Evolutionary conservation across 2,888 invertebrate species (phyloP), one percentile per base, ranked within the genome.

Genomic region (Drosophila hawaiiensis): DNA sequence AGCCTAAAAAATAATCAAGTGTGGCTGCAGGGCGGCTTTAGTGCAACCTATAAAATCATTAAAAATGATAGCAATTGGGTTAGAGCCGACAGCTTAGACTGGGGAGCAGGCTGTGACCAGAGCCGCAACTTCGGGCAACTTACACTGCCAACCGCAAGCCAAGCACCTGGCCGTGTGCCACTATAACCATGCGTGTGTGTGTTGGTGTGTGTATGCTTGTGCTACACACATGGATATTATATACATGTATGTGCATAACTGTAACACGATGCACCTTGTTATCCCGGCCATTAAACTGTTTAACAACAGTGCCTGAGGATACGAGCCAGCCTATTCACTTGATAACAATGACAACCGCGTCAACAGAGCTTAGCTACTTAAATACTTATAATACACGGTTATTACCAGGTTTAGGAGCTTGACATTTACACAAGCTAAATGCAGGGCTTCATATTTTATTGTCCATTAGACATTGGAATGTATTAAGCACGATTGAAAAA

Each of bases 21-120:
- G 47, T n/a, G 53, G 55, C 47, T 41, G 43, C 53, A 53, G 33
- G 53, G 1, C 9, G 37, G 55, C 22, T 39, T 69, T 64, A 58
- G 37, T 76, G 84, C 83, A 88, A 83, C 84, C 77, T 88, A 89
- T 81, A 89, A 86, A 86, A 86, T 82, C 84, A 91, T 89, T 89
- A 76, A 78, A 81, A 78, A 81, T 75, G 80, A 75, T 84, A 78
- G 87, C 75, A 90, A 87, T 81, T 82, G 87, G 78, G 76, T 89
- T 82, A 72, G 56, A 55, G 69, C 62, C 61, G 67, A 66, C 78
- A 66, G 78, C 73, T 82, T 68, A 68, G 67, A 50, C 54, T 35
- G 28, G 41, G 61, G 35, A 56, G 62, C 71, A 54, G 71, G 59
- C 72, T 59, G 43, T 69, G 62, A 52, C 43, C 25, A 60, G 52